These are phyloP conservation scores for Nyctibius grandis DNA, from an alignment of 2,797 vertebrate genomes.

Conservation along the genomic window DNA sequence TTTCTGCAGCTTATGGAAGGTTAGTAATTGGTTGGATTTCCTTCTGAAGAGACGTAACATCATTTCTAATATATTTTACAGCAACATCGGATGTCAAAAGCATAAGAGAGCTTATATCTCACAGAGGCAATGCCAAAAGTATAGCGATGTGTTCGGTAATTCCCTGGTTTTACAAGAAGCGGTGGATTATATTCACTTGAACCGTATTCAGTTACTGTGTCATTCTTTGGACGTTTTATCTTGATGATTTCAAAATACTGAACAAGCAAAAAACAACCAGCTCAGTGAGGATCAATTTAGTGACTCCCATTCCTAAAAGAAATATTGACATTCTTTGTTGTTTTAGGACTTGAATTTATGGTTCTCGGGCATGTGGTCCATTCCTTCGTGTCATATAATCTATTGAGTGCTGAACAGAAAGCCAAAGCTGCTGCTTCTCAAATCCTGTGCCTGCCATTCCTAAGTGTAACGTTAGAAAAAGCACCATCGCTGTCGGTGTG, in stretches of 20 bases:
- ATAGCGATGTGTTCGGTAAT: neutral
- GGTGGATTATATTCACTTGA: neutral
- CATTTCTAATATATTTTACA: neutral
- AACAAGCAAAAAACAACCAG: neutral
- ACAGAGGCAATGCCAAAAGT: neutral
- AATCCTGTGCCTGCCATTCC: neutral
- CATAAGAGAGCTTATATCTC: neutral
- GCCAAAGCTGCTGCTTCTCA: neutral
- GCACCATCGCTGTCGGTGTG: neutral
- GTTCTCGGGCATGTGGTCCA: neutral
- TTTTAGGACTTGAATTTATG: conserved; percentile 13
- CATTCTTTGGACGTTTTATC: neutral
- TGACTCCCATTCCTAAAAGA: neutral
- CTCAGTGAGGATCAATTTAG: neutral
- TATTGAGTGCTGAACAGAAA: neutral
- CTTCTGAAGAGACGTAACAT: neutral
- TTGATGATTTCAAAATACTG: neutral
- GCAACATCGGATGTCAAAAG: neutral
- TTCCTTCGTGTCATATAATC: conserved; percentile 1
- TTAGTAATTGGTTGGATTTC: conserved; percentile 15
- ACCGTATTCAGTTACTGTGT: neutral
- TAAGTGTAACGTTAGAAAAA: neutral
- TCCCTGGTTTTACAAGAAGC: neutral
- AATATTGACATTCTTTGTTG: neutral
- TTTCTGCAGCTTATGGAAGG: neutral